phyloP scores from a whole-genome alignment of 2,113 vertebrate genomes.

The Ariopsis seemanni region DNA sequence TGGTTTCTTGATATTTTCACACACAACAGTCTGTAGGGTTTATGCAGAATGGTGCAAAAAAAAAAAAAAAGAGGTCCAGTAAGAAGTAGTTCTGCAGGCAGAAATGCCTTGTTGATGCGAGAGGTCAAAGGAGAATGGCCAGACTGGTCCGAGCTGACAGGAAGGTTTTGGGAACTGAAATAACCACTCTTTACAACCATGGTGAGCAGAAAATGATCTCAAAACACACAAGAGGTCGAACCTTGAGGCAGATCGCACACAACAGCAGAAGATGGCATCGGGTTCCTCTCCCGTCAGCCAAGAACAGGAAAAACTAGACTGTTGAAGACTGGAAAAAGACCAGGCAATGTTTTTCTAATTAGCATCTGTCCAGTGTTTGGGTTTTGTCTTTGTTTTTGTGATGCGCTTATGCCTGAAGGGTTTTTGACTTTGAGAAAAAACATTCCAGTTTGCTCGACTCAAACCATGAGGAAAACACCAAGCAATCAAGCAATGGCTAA shows the following conservation, averaged over 20 bases:
- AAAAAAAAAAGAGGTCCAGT: no score
- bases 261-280: neutral
- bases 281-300: neutral
- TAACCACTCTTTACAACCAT: no score
- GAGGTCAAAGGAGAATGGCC: no score
- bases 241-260: neutral
- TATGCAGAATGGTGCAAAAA: no score
- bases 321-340: neutral
- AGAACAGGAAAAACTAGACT: neutral
- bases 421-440: neutral
- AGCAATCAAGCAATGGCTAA: neutral
- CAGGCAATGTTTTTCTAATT: neutral
- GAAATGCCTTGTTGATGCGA: no score
- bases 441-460: neutral
- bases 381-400: no score
- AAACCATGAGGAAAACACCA: neutral
- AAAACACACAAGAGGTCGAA: neutral
- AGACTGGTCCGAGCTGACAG: no score
- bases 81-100: no score
- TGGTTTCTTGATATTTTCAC: neutral
- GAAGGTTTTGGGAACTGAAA: no score
- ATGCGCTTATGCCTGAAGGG: neutral
- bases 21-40: neutral
- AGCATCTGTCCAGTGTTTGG: neutral
- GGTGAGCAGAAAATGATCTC: neutral